Percentiles rank a stretch among this genome's conserved stretches.
phyloP scores from a whole-genome alignment of 1,140 invertebrate species.

The Zeugodacus cucurbitae region DNA sequence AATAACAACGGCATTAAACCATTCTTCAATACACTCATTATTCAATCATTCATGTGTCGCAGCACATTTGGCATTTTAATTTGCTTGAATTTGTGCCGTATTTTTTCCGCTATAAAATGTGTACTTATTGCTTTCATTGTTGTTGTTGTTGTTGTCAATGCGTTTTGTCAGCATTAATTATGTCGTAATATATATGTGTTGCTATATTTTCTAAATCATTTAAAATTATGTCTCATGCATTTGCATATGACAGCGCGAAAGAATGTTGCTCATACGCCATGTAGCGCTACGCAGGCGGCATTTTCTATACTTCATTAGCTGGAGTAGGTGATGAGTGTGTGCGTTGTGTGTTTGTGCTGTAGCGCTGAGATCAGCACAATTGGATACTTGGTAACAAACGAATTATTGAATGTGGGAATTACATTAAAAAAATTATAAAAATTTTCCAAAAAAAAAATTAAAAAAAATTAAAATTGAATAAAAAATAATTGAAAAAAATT shows the following conservation, averaged over 20 bases:
- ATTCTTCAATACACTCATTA: conserved; percentile 25
- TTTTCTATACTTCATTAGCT: not conserved
- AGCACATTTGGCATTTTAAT: not conserved
- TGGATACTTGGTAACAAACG: not conserved
- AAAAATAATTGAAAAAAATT: no score
- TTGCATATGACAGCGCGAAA: not conserved
- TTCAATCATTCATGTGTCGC: conserved; percentile 3
- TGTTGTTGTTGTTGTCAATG: not conserved
- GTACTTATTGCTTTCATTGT: not conserved
- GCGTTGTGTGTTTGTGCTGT: not conserved
- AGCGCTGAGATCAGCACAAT: not conserved
- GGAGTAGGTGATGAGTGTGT: not conserved
- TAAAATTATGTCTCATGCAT: not conserved
- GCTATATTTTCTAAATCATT: not conserved
- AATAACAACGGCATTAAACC: not conserved
- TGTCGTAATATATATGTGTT: not conserved
- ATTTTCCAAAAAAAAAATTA: no score
- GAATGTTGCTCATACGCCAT: conserved; percentile 27
- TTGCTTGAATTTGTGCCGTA: not conserved
- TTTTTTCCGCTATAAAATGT: not conserved
- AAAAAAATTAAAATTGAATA: no score
- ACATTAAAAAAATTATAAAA: no score
- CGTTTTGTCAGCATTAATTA: conserved; percentile 1
- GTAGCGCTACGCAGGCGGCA: not conserved
- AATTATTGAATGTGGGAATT: no score